Evolutionary conservation across 1,140 invertebrate species (phyloP).

Genomic region (Pseudomyrmex cubaensis): DNA sequence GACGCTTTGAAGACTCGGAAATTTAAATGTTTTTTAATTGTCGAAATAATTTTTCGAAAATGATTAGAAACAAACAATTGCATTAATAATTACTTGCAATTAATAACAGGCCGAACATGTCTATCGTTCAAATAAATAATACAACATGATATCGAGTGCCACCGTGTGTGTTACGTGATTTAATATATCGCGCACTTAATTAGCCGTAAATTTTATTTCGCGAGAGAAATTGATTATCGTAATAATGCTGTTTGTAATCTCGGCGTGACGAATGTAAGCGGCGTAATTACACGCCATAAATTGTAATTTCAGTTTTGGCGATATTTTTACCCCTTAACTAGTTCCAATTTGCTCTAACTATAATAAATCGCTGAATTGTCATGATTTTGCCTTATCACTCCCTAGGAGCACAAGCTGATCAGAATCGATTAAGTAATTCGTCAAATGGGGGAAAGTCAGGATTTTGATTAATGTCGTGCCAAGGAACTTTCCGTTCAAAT

Average conservation of each 20-base stretch:
- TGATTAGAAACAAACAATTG: too few species aligned
- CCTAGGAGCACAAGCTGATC: conserved; percentile 8
- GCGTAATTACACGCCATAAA: conserved; percentile 21
- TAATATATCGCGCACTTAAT: not conserved
- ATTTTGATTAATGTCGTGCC: conserved; percentile 47
- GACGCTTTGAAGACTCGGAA: too few species aligned
- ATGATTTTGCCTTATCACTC: conserved; percentile 22
- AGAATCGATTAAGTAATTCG: conserved; percentile 52
- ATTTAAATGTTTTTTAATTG: too few species aligned
- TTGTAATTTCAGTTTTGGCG: conserved; percentile 7
- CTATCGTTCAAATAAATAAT: too few species aligned
- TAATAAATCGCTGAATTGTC: conserved; percentile 25
- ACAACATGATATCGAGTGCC: too few species aligned
- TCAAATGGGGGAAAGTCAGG: conserved; percentile 35
- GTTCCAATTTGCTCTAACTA: not conserved
- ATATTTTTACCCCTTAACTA: not conserved
- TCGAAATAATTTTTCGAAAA: too few species aligned
- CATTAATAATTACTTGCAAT: too few species aligned
- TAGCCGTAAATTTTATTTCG: conserved; percentile 32
- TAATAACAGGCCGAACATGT: too few species aligned
- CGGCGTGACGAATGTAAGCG: not conserved
- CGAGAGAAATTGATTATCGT: conserved; percentile 39
- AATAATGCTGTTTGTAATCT: conserved; percentile 24
- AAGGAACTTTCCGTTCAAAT: conserved; percentile 17
- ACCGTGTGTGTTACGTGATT: too few species aligned